These are phyloP conservation scores for Caradrina clavipalpis DNA, from an alignment of 2,888 invertebrate species.

Conservation along the genomic window DNA sequence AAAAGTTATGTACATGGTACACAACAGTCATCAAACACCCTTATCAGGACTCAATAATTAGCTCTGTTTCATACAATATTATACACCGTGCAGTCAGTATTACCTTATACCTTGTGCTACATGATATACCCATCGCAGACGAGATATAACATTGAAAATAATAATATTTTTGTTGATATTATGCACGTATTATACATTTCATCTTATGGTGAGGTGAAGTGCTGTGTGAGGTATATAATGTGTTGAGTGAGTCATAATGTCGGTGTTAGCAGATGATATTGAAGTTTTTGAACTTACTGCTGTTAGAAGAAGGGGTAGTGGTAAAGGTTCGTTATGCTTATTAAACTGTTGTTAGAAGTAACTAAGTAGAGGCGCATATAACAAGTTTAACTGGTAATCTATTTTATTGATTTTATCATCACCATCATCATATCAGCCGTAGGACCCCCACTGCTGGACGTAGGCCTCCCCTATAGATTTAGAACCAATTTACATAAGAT, in stretches of 20 bases:
- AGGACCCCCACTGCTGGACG: no score
- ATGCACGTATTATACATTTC: background rate
- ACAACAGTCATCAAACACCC: constrained; percentile 39
- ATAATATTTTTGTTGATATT: constrained; percentile 5
- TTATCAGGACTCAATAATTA: constrained; percentile 44
- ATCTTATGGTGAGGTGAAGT: background rate
- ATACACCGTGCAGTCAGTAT: constrained; percentile 38
- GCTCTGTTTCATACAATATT: constrained; percentile 48
- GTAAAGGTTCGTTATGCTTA: background rate
- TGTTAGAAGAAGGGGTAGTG: constrained; percentile 45
- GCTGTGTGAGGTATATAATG: constrained; percentile 6
- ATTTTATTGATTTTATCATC: no score
- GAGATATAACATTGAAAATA: constrained; percentile 32
- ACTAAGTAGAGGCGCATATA: no score
- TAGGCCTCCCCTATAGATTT: no score
- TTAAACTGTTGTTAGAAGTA: no score
- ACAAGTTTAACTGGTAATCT: no score
- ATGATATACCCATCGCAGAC: constrained; percentile 21
- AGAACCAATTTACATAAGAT: no score
- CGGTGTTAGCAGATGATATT: constrained; percentile 32
- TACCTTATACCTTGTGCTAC: constrained; percentile 44
- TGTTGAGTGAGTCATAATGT: constrained; percentile 40
- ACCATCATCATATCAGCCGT: no score
- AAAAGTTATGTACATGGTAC: constrained; percentile 8
- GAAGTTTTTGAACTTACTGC: constrained; percentile 52